phyloP scores from a whole-genome alignment of 2,113 vertebrate species.

The Coreoperca whiteheadi region DNA sequence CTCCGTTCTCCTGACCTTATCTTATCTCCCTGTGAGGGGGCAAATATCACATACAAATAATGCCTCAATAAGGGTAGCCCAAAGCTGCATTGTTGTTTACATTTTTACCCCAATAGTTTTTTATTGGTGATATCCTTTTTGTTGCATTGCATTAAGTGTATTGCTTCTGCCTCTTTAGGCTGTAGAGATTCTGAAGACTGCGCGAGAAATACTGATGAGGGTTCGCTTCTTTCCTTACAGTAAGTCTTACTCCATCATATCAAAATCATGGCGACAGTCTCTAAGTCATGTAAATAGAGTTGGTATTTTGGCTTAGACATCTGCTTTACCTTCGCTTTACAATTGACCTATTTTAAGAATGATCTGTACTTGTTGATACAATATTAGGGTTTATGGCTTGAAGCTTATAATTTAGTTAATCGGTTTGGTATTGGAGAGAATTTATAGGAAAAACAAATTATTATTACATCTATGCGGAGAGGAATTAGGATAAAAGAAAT shows the following conservation, averaged over 20 bases:
- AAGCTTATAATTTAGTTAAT: not conserved
- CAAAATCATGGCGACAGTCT: not conserved
- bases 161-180: slow-evolving; percentile 82
- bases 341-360: not conserved
- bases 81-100: not conserved
- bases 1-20: not conserved
- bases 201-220: slow-evolving; percentile 95
- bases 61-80: not conserved
- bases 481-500: not conserved
- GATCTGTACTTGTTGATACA: too few species aligned
- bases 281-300: too few species aligned
- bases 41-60: not conserved
- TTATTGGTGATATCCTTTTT: not conserved
- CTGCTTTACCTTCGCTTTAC: not conserved
- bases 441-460: not conserved
- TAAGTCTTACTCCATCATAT: slow-evolving; percentile 78
- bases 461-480: not conserved
- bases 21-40: not conserved
- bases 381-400: too few species aligned
- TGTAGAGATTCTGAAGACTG: slow-evolving; percentile 97
- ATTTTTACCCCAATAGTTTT: not conserved
- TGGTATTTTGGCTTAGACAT: not conserved
- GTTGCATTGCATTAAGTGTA: not conserved
- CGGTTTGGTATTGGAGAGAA: not conserved
- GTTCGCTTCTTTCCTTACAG: slow-evolving; percentile 99